Evolutionary conservation across 2,888 invertebrate species (phyloP).

Genomic region (Drosophila mettleri): DNA sequence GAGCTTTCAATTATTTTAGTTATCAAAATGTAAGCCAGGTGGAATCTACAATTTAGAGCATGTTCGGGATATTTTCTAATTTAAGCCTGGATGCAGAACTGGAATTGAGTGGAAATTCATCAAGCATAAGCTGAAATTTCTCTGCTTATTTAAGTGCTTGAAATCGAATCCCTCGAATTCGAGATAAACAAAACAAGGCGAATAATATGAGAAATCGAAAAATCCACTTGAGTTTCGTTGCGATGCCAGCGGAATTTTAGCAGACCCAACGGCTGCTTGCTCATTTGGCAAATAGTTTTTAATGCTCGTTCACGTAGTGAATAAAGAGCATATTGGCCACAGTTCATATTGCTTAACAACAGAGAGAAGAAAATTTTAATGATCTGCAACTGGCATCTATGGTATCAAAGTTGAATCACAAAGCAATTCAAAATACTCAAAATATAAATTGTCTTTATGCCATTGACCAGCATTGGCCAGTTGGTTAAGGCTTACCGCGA

Average conservation of each 20-base stretch:
- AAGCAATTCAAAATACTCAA: not conserved
- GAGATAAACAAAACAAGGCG: constrained; percentile 10
- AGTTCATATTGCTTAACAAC: not conserved
- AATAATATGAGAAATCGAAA: constrained; percentile 13
- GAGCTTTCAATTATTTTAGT: constrained; percentile 34
- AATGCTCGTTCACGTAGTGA: not conserved
- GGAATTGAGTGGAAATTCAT: constrained; percentile 10
- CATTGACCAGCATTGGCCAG: not conserved
- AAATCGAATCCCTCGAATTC: constrained; percentile 28
- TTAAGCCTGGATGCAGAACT: not conserved
- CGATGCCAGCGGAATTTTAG: constrained; percentile 10
- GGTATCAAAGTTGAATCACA: too few species aligned
- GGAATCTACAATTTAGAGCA: constrained; percentile 10
- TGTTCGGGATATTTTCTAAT: not conserved
- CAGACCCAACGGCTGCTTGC: constrained; percentile 32
- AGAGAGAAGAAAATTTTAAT: too few species aligned
- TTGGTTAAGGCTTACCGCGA: not conserved
- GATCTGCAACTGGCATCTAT: too few species aligned
- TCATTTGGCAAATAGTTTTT: constrained; percentile 53
- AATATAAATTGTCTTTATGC: too few species aligned
- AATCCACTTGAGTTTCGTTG: constrained; percentile 7
- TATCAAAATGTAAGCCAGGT: constrained; percentile 12
- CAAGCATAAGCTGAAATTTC: constrained; percentile 15
- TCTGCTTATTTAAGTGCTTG: constrained; percentile 23
- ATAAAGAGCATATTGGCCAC: not conserved